Evolutionary conservation across 2,113 vertebrate genomes (phyloP).

Genomic region (western clawed frog (Xenopus tropicalis)): UCB_Xtro_10.0 CM004446.2:40940001-40940500

Average conservation of each 20-base stretch:
- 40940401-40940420: too few species aligned
- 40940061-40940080: conserved; percentile 54
- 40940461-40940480: background rate
- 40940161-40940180: too few species aligned
- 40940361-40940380: too few species aligned
- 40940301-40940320: too few species aligned
- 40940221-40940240: too few species aligned
- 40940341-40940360: too few species aligned
- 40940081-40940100: conserved; percentile 51
- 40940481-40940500: background rate
- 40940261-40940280: too few species aligned
- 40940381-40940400: background rate
- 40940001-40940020: conserved; percentile 57
- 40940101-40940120: conserved; percentile 56
- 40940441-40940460: conserved; percentile 16
- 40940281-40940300: too few species aligned
- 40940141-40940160: background rate
- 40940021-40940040: background rate
- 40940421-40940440: background rate
- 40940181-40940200: too few species aligned
- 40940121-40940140: background rate
- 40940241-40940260: too few species aligned
- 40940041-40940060: conserved; percentile 57
- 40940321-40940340: too few species aligned
- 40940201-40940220: too few species aligned